These are phyloP conservation scores for Hetaerina titia DNA, from an alignment of 2,888 invertebrate species.

Conservation along the genomic window DNA sequence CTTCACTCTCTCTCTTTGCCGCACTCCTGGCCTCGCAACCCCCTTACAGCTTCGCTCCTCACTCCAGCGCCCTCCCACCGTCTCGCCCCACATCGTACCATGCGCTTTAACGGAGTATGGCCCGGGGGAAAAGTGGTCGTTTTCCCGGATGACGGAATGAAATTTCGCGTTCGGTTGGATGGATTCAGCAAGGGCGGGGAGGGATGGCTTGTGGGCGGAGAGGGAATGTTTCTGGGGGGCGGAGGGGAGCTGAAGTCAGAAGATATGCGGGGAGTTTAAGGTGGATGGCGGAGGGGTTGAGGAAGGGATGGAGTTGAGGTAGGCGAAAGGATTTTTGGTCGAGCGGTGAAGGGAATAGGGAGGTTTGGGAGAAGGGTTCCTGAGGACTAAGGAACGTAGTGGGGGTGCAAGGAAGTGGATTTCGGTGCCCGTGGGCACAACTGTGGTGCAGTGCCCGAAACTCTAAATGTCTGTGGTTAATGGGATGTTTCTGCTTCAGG, in stretches of 20 bases:
- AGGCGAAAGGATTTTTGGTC: not conserved
- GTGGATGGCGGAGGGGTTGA: not conserved
- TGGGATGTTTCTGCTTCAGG: slow-evolving; percentile 16
- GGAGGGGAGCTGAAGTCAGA: not conserved
- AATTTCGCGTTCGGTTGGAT: slow-evolving; percentile 39
- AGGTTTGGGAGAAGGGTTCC: not conserved
- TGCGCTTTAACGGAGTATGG: slow-evolving; percentile 11
- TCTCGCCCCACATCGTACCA: not conserved
- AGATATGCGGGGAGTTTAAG: not conserved
- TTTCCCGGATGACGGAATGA: slow-evolving; percentile 52
- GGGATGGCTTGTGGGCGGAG: not conserved
- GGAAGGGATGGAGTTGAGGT: not conserved
- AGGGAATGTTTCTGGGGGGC: not conserved
- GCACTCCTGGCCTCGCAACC: not conserved
- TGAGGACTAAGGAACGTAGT: not conserved
- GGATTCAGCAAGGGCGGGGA: not conserved
- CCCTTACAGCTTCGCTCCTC: not conserved
- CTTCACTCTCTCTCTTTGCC: not conserved
- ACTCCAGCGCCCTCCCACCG: not conserved
- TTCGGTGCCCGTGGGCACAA: not conserved
- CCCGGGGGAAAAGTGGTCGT: slow-evolving; percentile 54
- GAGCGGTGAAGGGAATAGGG: not conserved
- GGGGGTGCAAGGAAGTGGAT: not conserved
- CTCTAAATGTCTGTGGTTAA: slow-evolving; percentile 3
- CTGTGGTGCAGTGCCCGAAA: slow-evolving; percentile 7